Conservation (phyloP, 1,140 invertebrate genomes). For the Aphelenchoides besseyi region DNA sequence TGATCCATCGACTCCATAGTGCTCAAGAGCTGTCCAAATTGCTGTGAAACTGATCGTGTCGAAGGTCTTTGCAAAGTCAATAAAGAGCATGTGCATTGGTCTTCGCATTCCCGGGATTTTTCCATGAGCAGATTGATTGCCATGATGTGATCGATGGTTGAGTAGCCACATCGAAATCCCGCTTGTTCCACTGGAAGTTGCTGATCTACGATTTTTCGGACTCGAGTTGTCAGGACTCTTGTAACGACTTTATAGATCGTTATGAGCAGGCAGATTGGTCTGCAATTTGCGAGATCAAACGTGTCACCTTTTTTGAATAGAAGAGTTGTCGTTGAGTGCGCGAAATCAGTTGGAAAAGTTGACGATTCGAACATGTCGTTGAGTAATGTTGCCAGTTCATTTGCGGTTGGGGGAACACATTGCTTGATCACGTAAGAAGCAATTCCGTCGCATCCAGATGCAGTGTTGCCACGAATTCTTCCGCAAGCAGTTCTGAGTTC, state of each 20-base stretch:
- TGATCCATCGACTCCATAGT: slow-evolving; percentile 20
- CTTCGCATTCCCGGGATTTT: slow-evolving; percentile 24
- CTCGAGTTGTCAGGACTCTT: slow-evolving; percentile 11
- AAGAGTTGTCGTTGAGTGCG: slow-evolving; percentile 12
- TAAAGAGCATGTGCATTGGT: slow-evolving; percentile 29
- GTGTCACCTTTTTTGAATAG: slow-evolving; percentile 29
- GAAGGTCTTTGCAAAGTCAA: slow-evolving; percentile 39
- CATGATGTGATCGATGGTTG: slow-evolving; percentile 33
- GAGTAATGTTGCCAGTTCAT: background rate
- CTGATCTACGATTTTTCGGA: background rate
- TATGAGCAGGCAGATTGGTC: slow-evolving; percentile 26
- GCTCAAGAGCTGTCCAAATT: slow-evolving; percentile 30
- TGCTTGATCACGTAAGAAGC: background rate
- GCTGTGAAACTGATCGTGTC: slow-evolving; percentile 16
- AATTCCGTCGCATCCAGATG: background rate
- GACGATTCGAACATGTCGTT: background rate
- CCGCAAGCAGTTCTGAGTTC: background rate
- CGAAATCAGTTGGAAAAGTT: background rate
- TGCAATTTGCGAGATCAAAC: slow-evolving; percentile 20
- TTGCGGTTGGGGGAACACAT: background rate
- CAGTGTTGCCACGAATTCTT: background rate
- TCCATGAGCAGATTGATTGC: slow-evolving; percentile 22
- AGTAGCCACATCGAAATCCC: slow-evolving; percentile 32
- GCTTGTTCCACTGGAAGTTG: slow-evolving; percentile 32
- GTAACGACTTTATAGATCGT: slow-evolving; percentile 29